A percentile compares a stretch with the other conserved stretches of the same genome.
phyloP scores from a whole-genome alignment of 2,797 vertebrate genomes.

The Myotis vivesi region DNA sequence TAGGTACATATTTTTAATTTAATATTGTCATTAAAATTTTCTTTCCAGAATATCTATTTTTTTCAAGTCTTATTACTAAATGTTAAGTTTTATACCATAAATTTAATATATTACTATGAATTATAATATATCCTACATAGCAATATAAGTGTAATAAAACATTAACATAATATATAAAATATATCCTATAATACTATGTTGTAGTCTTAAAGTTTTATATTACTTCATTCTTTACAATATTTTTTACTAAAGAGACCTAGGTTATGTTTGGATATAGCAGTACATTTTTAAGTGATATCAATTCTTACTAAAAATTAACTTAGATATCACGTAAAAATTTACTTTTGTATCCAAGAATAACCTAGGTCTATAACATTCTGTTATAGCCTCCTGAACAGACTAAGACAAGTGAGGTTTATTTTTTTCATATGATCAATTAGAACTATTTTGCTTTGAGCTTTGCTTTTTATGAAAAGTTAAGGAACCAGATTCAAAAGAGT shows the following conservation, averaged over 20 bases:
- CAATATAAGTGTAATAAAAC: background rate
- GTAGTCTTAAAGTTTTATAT: background rate
- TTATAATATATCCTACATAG: background rate
- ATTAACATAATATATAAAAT: background rate
- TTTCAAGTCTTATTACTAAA: background rate
- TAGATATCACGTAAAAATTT: background rate
- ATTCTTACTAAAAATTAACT: background rate
- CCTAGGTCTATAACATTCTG: background rate
- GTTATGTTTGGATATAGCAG: background rate
- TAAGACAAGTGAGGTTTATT: background rate
- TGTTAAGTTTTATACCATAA: background rate
- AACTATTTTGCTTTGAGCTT: conserved; percentile 3
- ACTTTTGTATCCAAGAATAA: no score
- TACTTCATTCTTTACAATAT: background rate
- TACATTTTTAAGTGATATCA: background rate
- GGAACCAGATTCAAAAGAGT: background rate
- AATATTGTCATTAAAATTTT: background rate
- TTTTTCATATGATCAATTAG: background rate
- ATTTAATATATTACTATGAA: background rate
- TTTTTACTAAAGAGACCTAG: background rate
- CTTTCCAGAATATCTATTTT: background rate
- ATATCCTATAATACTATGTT: background rate
- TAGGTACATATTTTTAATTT: background rate
- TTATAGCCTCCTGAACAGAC: background rate
- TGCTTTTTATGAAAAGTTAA: conserved; percentile 23